A percentile compares a stretch with the other conserved stretches of the same genome.
These are phyloP conservation scores for Odontocerum albicorne DNA, from an alignment of 2,888 invertebrate genomes.

Conservation along the genomic window DNA sequence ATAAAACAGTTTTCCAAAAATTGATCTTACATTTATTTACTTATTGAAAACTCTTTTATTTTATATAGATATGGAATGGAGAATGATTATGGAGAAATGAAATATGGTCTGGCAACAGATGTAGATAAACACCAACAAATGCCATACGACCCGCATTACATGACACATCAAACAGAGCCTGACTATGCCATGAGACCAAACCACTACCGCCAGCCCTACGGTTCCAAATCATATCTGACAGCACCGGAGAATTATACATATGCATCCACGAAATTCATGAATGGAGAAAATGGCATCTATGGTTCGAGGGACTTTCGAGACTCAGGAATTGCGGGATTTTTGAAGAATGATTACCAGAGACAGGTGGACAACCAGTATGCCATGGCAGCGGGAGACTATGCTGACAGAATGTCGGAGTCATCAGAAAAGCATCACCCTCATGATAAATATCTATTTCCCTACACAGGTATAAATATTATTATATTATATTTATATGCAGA, in stretches of 20 bases:
- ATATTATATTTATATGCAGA: background rate
- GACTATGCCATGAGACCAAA: conserved; percentile 55
- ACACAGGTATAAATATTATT: conserved; percentile 59
- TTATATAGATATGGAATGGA: conserved; percentile 50
- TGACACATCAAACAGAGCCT: conserved; percentile 52
- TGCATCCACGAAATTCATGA: conserved; percentile 50
- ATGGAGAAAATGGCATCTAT: conserved; percentile 46
- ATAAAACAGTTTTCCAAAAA: too few relatives aligned
- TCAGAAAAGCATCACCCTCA: conserved; percentile 71
- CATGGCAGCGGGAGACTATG: conserved; percentile 51
- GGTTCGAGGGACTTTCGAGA: conserved; percentile 53
- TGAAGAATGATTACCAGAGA: conserved; percentile 58
- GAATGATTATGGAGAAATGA: conserved; percentile 45
- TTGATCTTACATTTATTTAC: background rate
- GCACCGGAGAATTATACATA: conserved; percentile 55
- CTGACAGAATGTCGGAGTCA: conserved; percentile 68
- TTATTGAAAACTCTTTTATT: background rate
- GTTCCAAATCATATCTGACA: conserved; percentile 52
- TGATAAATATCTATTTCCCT: conserved; percentile 83
- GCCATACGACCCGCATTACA: conserved; percentile 54
- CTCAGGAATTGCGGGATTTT: conserved; percentile 54
- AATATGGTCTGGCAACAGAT: conserved; percentile 52
- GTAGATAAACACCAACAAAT: conserved; percentile 49
- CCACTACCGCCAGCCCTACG: conserved; percentile 52
- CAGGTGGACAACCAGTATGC: conserved; percentile 53